These are phyloP conservation scores for Morinoia aosen DNA, from an alignment of 2,888 invertebrate species.

Conservation along the genomic window DNA sequence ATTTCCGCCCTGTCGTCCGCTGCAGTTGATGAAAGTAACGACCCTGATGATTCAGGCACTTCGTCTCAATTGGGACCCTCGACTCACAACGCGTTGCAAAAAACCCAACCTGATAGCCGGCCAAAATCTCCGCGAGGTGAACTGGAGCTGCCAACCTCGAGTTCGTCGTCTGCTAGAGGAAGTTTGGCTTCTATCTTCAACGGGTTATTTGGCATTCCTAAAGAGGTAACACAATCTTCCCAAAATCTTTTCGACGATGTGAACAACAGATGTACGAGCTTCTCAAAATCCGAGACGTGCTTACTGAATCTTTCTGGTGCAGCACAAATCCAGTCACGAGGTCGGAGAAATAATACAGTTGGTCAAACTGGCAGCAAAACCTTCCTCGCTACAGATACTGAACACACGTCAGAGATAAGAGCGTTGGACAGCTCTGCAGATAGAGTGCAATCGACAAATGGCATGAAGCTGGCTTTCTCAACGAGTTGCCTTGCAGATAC, in stretches of 20 bases:
- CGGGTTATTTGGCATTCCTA: not conserved
- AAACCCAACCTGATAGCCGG: not conserved
- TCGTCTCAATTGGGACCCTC: not conserved
- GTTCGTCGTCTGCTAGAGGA: not conserved
- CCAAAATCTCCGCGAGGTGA: not conserved
- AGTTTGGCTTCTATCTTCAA: not conserved
- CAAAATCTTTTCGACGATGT: not conserved
- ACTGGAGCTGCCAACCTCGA: not conserved
- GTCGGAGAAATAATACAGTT: not conserved
- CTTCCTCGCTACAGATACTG: not conserved
- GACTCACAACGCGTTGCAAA: not conserved
- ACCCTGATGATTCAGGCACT: not conserved
- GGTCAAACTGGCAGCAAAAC: not conserved
- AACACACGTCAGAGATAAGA: not conserved
- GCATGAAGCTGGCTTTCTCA: not conserved
- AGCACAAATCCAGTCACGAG: not conserved
- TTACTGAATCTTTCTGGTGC: not conserved
- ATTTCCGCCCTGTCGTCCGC: not conserved
- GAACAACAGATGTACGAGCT: not conserved
- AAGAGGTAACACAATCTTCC: not conserved
- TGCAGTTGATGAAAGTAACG: not conserved
- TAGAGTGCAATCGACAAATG: not conserved
- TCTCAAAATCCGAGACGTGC: not conserved
- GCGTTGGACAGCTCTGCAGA: not conserved
- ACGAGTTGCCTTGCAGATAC: not conserved